Conservation (phyloP, 1,140 invertebrate genomes). For the Saccostrea glomerata region DNA sequence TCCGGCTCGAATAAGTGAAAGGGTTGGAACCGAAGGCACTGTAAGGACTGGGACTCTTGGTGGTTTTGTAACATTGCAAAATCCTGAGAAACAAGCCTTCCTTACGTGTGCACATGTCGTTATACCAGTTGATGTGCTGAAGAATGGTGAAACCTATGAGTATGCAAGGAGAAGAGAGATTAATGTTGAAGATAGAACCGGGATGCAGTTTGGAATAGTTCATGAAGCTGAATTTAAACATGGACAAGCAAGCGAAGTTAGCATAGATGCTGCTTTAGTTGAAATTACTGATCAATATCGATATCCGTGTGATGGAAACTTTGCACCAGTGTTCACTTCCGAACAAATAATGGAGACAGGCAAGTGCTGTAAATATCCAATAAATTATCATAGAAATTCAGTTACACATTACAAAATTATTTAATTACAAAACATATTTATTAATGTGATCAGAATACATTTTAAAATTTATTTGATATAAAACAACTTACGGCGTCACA, state of each 20-base stretch:
- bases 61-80: neutral
- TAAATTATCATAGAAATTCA: too few species aligned
- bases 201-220: neutral
- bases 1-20: neutral
- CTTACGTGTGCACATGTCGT: neutral
- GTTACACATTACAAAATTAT: too few species aligned
- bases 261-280: neutral
- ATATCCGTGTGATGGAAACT: neutral
- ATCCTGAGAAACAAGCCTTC: neutral
- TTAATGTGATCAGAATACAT: too few species aligned
- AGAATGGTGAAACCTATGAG: neutral
- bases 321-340: too few species aligned
- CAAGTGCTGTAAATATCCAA: too few species aligned
- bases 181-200: neutral
- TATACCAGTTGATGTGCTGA: neutral
- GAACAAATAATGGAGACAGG: too few species aligned
- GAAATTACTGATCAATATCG: neutral
- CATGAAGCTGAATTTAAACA: neutral
- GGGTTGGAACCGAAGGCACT: neutral
- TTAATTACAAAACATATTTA: too few species aligned
- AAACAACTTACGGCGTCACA: too few species aligned
- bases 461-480: too few species aligned
- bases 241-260: neutral
- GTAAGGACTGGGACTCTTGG: neutral
- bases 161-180: neutral